A percentile compares a stretch with the other conserved stretches of the same genome.
phyloP scores from a whole-genome alignment of 2,797 vertebrate genomes.

The Acomys russatus region DNA sequence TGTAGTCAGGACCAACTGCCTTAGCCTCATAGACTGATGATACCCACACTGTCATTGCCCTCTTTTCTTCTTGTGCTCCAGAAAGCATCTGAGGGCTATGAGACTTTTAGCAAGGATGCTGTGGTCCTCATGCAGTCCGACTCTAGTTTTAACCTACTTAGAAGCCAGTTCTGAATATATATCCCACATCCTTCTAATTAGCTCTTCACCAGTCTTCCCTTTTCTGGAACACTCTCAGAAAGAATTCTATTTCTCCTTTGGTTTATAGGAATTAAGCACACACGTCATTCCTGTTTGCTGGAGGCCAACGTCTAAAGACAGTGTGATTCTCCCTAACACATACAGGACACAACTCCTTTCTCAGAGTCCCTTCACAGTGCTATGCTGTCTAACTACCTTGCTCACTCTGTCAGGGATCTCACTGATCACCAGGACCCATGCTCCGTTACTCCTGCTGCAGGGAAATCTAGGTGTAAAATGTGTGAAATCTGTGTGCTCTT shows the following conservation, averaged over 20 bases:
- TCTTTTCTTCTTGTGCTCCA: slow-evolving; percentile 81
- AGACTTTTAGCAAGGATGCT: slow-evolving; percentile 80
- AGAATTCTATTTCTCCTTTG: slow-evolving; percentile 31
- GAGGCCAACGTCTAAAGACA: neutral
- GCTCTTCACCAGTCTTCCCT: neutral
- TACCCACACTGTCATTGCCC: slow-evolving; percentile 79
- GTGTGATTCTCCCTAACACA: neutral
- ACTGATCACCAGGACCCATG: neutral
- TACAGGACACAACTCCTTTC: neutral
- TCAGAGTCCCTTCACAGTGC: rapidly evolving
- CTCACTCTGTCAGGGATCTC: neutral
- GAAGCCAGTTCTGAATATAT: neutral
- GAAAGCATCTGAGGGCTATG: slow-evolving; percentile 81
- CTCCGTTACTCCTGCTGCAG: neutral
- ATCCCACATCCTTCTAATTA: neutral
- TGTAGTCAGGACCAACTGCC: slow-evolving; percentile 83
- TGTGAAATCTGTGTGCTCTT: slow-evolving; percentile 14
- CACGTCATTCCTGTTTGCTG: neutral
- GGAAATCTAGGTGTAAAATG: neutral
- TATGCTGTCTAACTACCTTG: neutral
- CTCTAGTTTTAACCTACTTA: neutral
- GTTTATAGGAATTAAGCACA: neutral
- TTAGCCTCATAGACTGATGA: slow-evolving; percentile 84
- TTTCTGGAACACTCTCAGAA: neutral
- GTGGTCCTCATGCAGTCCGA: slow-evolving; percentile 25